phyloP scores from a whole-genome alignment of 2,888 invertebrate genomes.

The Gymnosoma rotundatum region DNA sequence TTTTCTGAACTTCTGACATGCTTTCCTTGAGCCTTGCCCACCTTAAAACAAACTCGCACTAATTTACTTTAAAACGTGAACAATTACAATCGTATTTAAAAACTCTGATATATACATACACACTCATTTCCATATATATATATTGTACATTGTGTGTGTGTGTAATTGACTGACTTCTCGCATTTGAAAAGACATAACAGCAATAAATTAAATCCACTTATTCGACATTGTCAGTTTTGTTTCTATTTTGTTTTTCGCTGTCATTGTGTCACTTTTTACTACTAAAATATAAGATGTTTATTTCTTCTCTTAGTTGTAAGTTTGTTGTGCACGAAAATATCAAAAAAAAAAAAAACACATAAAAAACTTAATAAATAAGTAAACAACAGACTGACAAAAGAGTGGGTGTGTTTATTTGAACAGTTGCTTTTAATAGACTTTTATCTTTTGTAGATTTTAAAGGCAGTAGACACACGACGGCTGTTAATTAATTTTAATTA shows the following conservation, averaged over 20 bases:
- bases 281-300: too few relatives aligned
- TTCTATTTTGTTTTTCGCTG: not conserved
- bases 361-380: constrained; percentile 1
- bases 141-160: too few relatives aligned
- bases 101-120: not conserved
- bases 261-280: constrained; percentile 21
- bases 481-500: constrained; percentile 23
- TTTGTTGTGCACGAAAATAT: not conserved
- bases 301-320: constrained; percentile 22
- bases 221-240: constrained; percentile 35
- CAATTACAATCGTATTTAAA: constrained; percentile 4
- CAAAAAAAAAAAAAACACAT: constrained; percentile 11
- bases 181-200: constrained; percentile 16
- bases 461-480: not conserved
- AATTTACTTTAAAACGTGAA: constrained; percentile 39
- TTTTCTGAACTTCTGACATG: constrained; percentile 21
- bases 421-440: constrained; percentile 14
- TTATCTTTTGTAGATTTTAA: not conserved
- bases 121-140: not conserved
- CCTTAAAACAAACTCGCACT: constrained; percentile 29
- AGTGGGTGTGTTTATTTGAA: constrained; percentile 14
- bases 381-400: constrained; percentile 4
- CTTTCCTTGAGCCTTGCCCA: not conserved
- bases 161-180: constrained; percentile 1
- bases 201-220: constrained; percentile 23